Conservation (phyloP, 2,113 vertebrate genomes). For the Misgurnus anguillicaudatus region DNA sequence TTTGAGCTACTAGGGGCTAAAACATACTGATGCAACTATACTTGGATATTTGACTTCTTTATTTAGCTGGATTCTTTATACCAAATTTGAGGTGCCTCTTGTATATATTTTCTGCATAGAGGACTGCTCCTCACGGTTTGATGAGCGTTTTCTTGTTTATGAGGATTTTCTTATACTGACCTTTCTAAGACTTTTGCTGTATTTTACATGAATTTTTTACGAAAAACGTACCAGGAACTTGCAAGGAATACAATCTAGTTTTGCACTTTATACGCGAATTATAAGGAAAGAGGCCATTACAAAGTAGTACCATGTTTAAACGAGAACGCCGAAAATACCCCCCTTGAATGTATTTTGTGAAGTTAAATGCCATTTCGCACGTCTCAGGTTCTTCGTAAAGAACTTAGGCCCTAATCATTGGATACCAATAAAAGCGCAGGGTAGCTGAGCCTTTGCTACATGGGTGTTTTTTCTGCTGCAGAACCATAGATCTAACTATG, state of each 20-base stretch:
- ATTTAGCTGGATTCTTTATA: slow-evolving; percentile 72
- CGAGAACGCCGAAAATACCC: slow-evolving; percentile 1
- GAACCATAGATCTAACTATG: slow-evolving; percentile 67
- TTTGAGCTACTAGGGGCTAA: slow-evolving; percentile 32
- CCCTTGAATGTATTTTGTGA: slow-evolving; percentile 70
- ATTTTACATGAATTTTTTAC: slow-evolving; percentile 76
- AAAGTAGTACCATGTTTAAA: slow-evolving; percentile 26
- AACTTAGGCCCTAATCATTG: slow-evolving; percentile 56
- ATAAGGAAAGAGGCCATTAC: slow-evolving; percentile 68
- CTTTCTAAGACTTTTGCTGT: slow-evolving; percentile 72
- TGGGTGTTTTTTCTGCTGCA: slow-evolving; percentile 48
- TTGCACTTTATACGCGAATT: slow-evolving; percentile 77
- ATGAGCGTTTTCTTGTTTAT: slow-evolving; percentile 70
- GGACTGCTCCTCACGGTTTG: slow-evolving; percentile 66
- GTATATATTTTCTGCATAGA: slow-evolving; percentile 73
- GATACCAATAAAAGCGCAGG: slow-evolving; percentile 38
- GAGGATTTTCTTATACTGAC: slow-evolving; percentile 70
- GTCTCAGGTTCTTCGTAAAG: slow-evolving; percentile 67
- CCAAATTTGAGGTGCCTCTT: slow-evolving; percentile 79
- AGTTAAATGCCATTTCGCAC: slow-evolving; percentile 38
- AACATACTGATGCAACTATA: slow-evolving; percentile 54
- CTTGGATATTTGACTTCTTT: slow-evolving; percentile 51
- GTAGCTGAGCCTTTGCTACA: slow-evolving; percentile 18
- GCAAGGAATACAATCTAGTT: slow-evolving; percentile 79
- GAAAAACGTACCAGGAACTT: slow-evolving; percentile 76